These are phyloP conservation scores for Cryptotis parvus DNA, from an alignment of 2,113 vertebrate species.

Conservation along the genomic window DNA sequence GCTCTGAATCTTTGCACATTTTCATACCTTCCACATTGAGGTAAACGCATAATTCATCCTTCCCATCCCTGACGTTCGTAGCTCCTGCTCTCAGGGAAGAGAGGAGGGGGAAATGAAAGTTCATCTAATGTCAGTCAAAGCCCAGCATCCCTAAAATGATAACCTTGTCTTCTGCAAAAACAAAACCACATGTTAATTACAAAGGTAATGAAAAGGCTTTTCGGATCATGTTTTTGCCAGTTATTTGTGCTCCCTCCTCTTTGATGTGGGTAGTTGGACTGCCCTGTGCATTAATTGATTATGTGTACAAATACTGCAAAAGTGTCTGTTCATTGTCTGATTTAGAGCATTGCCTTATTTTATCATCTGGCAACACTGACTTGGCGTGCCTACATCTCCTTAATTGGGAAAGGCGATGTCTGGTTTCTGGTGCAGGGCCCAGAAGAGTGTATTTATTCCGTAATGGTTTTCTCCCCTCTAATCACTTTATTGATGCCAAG, in stretches of 20 bases:
- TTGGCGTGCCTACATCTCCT: background rate
- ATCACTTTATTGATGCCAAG: background rate
- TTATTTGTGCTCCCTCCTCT: background rate
- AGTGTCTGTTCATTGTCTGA: background rate
- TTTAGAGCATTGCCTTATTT: slow-evolving; percentile 41
- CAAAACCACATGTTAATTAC: background rate
- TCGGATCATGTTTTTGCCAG: background rate
- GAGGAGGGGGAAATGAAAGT: background rate
- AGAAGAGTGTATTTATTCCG: background rate
- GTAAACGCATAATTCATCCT: background rate
- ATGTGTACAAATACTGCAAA: background rate
- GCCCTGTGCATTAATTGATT: background rate
- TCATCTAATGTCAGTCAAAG: slow-evolving; percentile 15
- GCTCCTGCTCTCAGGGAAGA: background rate
- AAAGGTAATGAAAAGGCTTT: slow-evolving; percentile 60
- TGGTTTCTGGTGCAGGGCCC: background rate
- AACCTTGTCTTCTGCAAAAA: slow-evolving; percentile 20
- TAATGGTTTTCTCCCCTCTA: background rate
- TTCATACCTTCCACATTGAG: background rate
- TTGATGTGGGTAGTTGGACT: slow-evolving; percentile 2
- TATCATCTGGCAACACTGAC: slow-evolving; percentile 26
- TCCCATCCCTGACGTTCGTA: background rate
- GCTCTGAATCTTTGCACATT: slow-evolving; percentile 21
- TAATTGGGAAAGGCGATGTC: background rate
- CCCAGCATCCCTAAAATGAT: background rate